A percentile compares a stretch with the other conserved stretches of the same genome.
These are phyloP conservation scores for Tridacna gigas DNA, from an alignment of 2,888 invertebrate genomes.

Conservation along the genomic window DNA sequence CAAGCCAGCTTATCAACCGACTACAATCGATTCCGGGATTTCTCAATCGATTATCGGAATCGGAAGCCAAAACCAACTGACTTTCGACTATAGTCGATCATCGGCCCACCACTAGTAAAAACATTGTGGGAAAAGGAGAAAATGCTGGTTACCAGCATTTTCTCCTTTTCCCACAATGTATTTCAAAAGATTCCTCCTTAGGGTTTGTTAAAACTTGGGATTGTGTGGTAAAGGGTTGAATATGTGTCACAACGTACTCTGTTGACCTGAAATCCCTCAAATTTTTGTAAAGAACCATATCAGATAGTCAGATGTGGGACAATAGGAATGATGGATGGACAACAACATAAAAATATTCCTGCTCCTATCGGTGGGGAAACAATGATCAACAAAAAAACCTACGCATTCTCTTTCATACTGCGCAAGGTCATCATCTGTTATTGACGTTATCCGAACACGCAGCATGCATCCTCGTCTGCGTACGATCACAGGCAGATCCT, in stretches of 20 bases:
- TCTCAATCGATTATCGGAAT: no score
- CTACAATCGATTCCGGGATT: no score
- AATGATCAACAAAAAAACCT: slow-evolving; percentile 29
- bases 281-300: no score
- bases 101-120: not conserved
- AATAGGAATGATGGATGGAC: no score
- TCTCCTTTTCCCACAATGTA: not conserved
- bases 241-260: no score
- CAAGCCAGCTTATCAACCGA: no score
- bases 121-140: slow-evolving; percentile 3
- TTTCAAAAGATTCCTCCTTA: not conserved
- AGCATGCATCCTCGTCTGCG: slow-evolving; percentile 81
- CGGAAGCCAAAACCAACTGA: no score
- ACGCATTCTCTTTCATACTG: slow-evolving; percentile 61
- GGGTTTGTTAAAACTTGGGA: not conserved
- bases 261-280: no score
- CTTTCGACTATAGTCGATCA: no score
- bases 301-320: no score
- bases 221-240: not conserved
- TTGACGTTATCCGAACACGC: slow-evolving; percentile 81
- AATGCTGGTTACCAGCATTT: not conserved
- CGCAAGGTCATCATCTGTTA: slow-evolving; percentile 71
- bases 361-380: no score
- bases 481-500: slow-evolving; percentile 82
- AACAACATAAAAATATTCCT: no score